These are phyloP conservation scores for Vidua macroura DNA, from an alignment of 2,113 vertebrate species.

Conservation along the genomic window DNA sequence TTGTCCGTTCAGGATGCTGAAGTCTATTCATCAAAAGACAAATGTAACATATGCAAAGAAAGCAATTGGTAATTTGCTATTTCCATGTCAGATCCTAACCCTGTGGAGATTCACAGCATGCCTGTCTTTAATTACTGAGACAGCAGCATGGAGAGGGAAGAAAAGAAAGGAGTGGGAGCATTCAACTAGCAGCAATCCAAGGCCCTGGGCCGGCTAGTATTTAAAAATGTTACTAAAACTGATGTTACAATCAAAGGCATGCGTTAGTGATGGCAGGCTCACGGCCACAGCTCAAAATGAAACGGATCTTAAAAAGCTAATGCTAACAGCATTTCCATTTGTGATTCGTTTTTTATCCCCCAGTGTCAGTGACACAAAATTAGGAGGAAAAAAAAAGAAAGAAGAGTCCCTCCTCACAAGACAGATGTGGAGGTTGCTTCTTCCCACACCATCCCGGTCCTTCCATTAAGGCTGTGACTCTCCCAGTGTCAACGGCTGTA, in stretches of 20 bases:
- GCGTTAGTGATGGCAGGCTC: background rate
- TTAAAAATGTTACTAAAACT: background rate
- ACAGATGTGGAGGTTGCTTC: background rate
- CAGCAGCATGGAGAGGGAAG: background rate
- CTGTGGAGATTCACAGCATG: constrained; percentile 5
- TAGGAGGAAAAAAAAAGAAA: background rate
- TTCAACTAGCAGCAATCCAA: background rate
- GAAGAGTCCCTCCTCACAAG: background rate
- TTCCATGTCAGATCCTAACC: background rate
- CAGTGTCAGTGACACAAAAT: background rate
- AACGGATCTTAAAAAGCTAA: background rate
- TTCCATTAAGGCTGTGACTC: background rate
- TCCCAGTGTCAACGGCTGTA: rapidly evolving
- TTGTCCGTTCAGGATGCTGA: background rate
- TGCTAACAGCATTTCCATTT: background rate
- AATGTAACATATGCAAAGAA: background rate
- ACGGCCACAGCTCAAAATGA: background rate
- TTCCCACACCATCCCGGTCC: background rate
- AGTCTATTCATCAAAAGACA: background rate
- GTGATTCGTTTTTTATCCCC: background rate
- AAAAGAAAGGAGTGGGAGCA: background rate
- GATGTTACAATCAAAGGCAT: background rate
- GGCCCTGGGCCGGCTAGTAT: background rate
- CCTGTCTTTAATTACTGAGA: background rate
- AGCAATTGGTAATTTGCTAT: background rate